Evolutionary conservation across 2,113 vertebrate genomes (phyloP).

Genomic region (Desmodus rotundus): DNA sequence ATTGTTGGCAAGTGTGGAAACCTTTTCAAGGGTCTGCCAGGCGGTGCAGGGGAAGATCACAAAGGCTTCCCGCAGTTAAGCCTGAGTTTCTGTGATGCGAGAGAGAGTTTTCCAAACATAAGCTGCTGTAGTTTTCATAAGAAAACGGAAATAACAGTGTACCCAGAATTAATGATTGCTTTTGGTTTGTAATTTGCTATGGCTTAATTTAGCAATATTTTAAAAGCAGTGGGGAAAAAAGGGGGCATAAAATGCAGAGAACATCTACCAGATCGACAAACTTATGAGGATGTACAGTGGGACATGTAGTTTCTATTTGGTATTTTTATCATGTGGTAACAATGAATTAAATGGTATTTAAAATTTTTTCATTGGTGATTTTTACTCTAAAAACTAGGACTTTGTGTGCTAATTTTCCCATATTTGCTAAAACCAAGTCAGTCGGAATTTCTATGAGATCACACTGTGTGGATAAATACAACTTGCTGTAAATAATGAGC

Average conservation of each 20-base stretch:
- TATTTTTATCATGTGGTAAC: neutral
- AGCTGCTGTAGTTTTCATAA: neutral
- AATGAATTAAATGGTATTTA: neutral
- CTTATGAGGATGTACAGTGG: neutral
- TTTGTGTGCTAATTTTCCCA: neutral
- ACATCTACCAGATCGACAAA: neutral
- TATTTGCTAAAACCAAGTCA: neutral
- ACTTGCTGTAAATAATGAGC: neutral
- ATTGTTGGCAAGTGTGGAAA: neutral
- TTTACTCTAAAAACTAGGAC: neutral
- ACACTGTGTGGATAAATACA: neutral
- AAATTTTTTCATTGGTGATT: neutral
- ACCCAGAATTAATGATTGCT: neutral
- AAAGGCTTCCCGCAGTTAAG: conserved; percentile 22
- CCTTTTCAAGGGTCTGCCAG: neutral
- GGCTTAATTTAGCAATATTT: neutral
- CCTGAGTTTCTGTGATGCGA: conserved; percentile 18
- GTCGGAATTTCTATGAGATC: neutral
- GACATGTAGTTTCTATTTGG: neutral
- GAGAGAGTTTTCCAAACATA: neutral
- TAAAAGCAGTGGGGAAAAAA: too few relatives aligned
- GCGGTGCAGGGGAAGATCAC: conserved; percentile 1
- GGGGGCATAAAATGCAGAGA: neutral
- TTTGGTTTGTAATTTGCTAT: neutral
- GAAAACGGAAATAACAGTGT: conserved; percentile 6